Percentiles rank a stretch among this genome's conserved stretches.
Conservation (phyloP, 2,888 invertebrate species). For the Kuschelorhynchus macadamiae region DNA sequence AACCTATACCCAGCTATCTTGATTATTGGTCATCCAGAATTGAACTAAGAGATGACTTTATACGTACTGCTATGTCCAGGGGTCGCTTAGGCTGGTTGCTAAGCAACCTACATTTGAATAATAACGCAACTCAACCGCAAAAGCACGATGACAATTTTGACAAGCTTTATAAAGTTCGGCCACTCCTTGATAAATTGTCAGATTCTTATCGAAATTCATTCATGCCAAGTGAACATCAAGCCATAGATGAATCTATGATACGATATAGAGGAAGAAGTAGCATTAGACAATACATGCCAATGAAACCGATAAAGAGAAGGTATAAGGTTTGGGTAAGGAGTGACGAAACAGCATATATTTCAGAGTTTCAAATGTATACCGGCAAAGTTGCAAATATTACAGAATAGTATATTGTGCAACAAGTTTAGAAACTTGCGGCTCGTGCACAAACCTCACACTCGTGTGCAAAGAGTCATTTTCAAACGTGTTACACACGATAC, state of each 20-base stretch:
- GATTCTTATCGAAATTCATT: conserved; percentile 45
- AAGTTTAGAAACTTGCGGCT: no score
- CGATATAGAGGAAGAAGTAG: conserved; percentile 49
- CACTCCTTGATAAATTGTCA: conserved; percentile 28
- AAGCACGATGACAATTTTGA: conserved; percentile 36
- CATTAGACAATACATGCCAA: conserved; percentile 59
- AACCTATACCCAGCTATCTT: conserved; percentile 6
- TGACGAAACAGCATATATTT: conserved; percentile 49
- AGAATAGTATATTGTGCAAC: no score
- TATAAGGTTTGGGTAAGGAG: conserved; percentile 56
- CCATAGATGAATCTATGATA: conserved; percentile 54
- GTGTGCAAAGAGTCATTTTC: no score
- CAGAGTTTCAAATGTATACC: conserved; percentile 56
- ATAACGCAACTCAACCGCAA: conserved; percentile 7
- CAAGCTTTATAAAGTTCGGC: conserved; percentile 42
- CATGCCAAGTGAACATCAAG: conserved; percentile 43
- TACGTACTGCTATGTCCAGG: not conserved
- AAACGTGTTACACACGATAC: no score
- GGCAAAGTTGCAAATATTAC: conserved; percentile 50
- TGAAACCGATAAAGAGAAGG: conserved; percentile 60
- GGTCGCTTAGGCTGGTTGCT: conserved; percentile 4
- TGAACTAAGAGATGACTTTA: not conserved
- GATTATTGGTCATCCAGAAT: conserved; percentile 7
- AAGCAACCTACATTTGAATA: conserved; percentile 6
- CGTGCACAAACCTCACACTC: no score